Conservation (phyloP, 2,113 vertebrate species). For the Ranitomeya imitator region DNA sequence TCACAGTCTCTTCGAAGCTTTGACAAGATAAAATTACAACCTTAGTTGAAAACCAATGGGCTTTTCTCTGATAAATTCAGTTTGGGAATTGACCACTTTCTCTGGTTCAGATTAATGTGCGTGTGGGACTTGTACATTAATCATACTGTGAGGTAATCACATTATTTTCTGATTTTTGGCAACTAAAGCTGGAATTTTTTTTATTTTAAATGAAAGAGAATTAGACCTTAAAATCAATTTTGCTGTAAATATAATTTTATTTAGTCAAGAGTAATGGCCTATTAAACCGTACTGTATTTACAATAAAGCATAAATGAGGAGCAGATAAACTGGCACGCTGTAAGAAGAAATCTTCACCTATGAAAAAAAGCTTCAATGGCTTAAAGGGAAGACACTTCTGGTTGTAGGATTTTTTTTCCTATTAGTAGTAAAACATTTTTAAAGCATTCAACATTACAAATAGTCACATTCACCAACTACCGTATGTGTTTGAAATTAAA, state of each 20-base stretch:
- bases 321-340: not conserved
- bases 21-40: conserved; percentile 15
- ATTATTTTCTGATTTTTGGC: not conserved
- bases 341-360: conserved; percentile 2
- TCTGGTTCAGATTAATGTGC: conserved; percentile 2
- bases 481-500: not conserved
- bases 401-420: not conserved
- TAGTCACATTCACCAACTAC: not conserved
- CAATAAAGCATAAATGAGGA: not conserved
- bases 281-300: not conserved
- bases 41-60: not conserved
- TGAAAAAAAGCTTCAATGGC: not conserved
- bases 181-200: not conserved
- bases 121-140: conserved; percentile 21
- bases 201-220: conserved; percentile 5
- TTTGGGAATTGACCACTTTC: conserved; percentile 15
- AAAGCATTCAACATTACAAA: not conserved
- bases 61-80: conserved; percentile 15
- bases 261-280: conserved; percentile 21
- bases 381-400: not conserved
- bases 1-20: not conserved
- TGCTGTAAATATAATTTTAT: conserved; percentile 6
- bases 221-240: not conserved
- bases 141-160: not conserved
- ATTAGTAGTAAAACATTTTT: not conserved